These are phyloP conservation scores for Hylaeus anthracinus DNA, from an alignment of 1,140 invertebrate genomes.

Conservation along the genomic window DNA sequence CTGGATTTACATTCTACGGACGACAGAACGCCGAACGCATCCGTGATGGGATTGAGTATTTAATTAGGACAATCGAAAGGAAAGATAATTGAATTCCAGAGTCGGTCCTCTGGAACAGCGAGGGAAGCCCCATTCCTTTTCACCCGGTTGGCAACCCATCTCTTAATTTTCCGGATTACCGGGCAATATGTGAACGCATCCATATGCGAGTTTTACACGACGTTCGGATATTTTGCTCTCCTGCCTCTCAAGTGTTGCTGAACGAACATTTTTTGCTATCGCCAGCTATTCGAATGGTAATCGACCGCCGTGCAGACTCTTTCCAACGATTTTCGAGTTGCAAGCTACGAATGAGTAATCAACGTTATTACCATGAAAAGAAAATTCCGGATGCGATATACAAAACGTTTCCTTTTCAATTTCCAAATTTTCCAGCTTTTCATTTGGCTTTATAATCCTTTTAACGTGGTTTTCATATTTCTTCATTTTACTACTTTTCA, in stretches of 20 bases:
- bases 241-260: not conserved
- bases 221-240: not conserved
- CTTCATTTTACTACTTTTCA: no score
- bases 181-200: constrained; percentile 65
- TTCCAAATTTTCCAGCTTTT: no score
- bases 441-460: no score
- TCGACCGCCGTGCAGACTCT: not conserved
- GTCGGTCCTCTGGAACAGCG: constrained; percentile 60
- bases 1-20: constrained; percentile 50
- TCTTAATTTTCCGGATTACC: constrained; percentile 70
- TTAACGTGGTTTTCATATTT: no score
- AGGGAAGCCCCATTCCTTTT: constrained; percentile 60
- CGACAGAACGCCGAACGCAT: constrained; percentile 34
- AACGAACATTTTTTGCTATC: not conserved
- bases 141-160: constrained; percentile 55
- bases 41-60: constrained; percentile 68
- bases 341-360: no score
- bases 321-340: no score
- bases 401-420: no score
- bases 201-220: constrained; percentile 18
- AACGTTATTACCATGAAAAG: no score
- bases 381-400: no score
- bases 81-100: constrained; percentile 74
- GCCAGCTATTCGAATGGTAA: no score
- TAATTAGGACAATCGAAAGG: constrained; percentile 69